These are phyloP conservation scores for Rachycentron canadum DNA, from an alignment of 2,797 vertebrate species.

Conservation along the genomic window DNA sequence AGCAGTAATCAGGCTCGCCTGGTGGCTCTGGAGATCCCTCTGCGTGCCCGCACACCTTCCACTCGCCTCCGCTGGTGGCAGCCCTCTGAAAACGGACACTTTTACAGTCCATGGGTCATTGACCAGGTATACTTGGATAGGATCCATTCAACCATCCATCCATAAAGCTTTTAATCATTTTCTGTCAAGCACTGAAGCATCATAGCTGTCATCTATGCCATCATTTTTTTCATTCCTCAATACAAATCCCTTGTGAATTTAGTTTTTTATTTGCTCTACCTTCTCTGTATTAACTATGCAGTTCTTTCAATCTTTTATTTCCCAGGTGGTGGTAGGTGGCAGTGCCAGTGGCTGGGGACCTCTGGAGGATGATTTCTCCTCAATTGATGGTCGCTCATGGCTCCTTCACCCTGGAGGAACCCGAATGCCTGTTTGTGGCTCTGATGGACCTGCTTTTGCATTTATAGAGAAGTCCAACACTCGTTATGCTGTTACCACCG, in stretches of 20 bases:
- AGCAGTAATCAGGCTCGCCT: constrained; percentile 95
- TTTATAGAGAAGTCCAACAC: constrained; percentile 99
- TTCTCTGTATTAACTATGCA: not conserved
- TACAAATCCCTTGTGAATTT: not conserved
- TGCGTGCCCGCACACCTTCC: constrained; percentile 90
- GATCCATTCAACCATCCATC: constrained; percentile 12
- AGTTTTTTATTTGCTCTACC: not conserved
- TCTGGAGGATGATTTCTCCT: constrained; percentile 95
- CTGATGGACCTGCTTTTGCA: constrained; percentile 94
- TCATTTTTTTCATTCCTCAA: not conserved
- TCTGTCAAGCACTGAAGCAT: not conserved
- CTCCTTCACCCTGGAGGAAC: constrained; percentile 97
- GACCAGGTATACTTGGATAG: constrained; percentile 90
- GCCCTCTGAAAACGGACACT: constrained; percentile 95
- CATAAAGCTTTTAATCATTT: not conserved
- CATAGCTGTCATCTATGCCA: not conserved
- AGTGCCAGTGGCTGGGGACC: constrained; percentile 97
- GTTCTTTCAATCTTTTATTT: constrained; percentile 3
- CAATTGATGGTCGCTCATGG: constrained; percentile 94
- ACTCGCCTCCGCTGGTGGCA: constrained; percentile 98
- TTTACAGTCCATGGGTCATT: constrained; percentile 99
- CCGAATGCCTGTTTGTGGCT: constrained; percentile 98
- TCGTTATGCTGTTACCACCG: constrained; percentile 96
- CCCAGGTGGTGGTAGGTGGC: constrained; percentile 95
- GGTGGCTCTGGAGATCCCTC: constrained; percentile 94